phyloP scores from a whole-genome alignment of 1,140 invertebrate genomes.

The Fopius arisanus region DNA sequence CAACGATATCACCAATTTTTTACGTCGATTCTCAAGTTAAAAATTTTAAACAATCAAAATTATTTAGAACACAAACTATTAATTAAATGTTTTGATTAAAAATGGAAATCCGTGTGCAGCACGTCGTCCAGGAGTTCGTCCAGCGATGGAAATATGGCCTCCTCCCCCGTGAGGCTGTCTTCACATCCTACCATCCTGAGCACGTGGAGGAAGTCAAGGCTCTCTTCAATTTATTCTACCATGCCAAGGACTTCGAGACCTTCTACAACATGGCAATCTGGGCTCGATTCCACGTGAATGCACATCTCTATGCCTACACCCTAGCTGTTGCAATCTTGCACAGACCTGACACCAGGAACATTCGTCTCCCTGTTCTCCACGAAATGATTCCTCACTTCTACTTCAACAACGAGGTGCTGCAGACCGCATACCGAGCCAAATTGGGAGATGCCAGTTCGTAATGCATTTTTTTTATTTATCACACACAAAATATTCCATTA shows the following conservation, averaged over 20 bases:
- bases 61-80: too few relatives aligned
- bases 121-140: constrained; percentile 69
- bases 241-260: constrained; percentile 69
- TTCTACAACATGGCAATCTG: constrained; percentile 62
- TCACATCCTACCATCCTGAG: constrained; percentile 69
- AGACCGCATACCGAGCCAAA: constrained; percentile 69
- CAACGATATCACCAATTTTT: neutral
- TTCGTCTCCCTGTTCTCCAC: constrained; percentile 72
- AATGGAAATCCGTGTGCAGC: constrained; percentile 54
- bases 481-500: neutral
- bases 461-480: neutral
- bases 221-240: constrained; percentile 75
- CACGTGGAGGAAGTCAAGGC: constrained; percentile 70
- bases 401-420: constrained; percentile 69
- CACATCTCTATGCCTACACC: constrained; percentile 71
- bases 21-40: too few relatives aligned
- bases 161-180: constrained; percentile 69
- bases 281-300: constrained; percentile 71
- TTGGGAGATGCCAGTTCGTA: constrained; percentile 43
- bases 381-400: constrained; percentile 75
- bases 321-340: constrained; percentile 70
- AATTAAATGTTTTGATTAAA: neutral
- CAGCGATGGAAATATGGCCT: constrained; percentile 66
- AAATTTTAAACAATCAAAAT: too few relatives aligned
- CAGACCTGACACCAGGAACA: constrained; percentile 68